These are phyloP conservation scores for Aphelenchoides fujianensis DNA, from an alignment of 1,140 invertebrate genomes.

Conservation along the genomic window DNA sequence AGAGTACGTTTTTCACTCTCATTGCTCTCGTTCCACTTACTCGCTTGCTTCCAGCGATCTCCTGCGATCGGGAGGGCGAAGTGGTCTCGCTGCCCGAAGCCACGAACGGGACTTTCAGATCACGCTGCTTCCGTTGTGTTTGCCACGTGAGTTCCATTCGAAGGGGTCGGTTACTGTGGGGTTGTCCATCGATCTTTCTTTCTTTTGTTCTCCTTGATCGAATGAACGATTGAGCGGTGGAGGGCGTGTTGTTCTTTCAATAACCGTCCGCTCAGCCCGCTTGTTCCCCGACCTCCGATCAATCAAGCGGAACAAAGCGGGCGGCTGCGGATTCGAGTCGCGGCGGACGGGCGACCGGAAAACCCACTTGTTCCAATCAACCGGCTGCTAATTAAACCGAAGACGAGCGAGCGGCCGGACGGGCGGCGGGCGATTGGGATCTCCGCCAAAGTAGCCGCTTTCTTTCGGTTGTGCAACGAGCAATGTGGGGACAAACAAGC, in stretches of 20 bases:
- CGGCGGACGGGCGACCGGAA: not conserved
- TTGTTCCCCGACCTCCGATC: not conserved
- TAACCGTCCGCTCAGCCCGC: not conserved
- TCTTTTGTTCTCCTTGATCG: not conserved
- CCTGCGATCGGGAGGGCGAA: not conserved
- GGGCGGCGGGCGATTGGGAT: not conserved
- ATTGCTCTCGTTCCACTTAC: too few species aligned
- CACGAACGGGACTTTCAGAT: slow-evolving; percentile 6
- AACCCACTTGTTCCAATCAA: not conserved
- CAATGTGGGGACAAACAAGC: too few species aligned
- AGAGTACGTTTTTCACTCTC: not conserved
- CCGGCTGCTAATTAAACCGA: not conserved
- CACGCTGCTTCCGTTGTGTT: not conserved
- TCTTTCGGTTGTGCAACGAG: not conserved
- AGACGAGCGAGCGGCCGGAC: not conserved
- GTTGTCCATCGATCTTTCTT: slow-evolving; percentile 1
- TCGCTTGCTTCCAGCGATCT: not conserved
- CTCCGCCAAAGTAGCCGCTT: not conserved
- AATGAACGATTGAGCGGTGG: not conserved
- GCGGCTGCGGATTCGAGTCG: not conserved
- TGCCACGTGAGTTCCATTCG: slow-evolving; percentile 4
- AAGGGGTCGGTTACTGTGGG: not conserved
- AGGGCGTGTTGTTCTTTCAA: not conserved
- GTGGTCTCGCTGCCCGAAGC: slow-evolving; percentile 11
- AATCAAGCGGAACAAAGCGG: slow-evolving; percentile 1